Evolutionary conservation across 2,888 invertebrate species (phyloP).

Genomic region (Helleia helle): DNA sequence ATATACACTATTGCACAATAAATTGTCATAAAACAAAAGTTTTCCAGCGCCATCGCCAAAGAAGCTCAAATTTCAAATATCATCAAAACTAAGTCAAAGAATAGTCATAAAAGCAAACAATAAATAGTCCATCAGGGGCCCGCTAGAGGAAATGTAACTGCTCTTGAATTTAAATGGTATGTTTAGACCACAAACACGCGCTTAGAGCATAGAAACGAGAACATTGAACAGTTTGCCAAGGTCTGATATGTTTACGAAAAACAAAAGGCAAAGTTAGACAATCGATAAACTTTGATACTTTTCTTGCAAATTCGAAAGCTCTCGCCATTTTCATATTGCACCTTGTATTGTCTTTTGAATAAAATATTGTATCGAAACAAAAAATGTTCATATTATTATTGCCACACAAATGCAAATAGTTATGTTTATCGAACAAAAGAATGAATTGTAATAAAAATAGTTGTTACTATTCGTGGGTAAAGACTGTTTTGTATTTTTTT

Average conservation of each 20-base stretch:
- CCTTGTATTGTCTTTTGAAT: conserved; percentile 3
- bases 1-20: no score
- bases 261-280: conserved; percentile 47
- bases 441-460: no score
- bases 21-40: background rate
- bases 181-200: conserved; percentile 57
- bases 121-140: conserved; percentile 51
- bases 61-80: background rate
- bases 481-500: no score
- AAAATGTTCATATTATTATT: no score
- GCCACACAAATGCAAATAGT: no score
- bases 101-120: conserved; percentile 43
- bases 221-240: conserved; percentile 57
- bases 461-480: no score
- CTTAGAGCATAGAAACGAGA: conserved; percentile 64
- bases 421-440: no score
- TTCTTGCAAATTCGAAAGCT: conserved; percentile 1
- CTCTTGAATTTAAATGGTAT: conserved; percentile 66
- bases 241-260: conserved; percentile 56
- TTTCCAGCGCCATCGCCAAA: background rate
- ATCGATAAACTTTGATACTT: conserved; percentile 46
- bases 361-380: no score
- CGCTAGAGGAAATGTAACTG: conserved; percentile 46
- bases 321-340: conserved; percentile 5
- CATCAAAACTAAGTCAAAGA: conserved; percentile 36